Evolutionary conservation across 2,888 invertebrate species (phyloP).

Genomic region (Drosophila greeni): DNA sequence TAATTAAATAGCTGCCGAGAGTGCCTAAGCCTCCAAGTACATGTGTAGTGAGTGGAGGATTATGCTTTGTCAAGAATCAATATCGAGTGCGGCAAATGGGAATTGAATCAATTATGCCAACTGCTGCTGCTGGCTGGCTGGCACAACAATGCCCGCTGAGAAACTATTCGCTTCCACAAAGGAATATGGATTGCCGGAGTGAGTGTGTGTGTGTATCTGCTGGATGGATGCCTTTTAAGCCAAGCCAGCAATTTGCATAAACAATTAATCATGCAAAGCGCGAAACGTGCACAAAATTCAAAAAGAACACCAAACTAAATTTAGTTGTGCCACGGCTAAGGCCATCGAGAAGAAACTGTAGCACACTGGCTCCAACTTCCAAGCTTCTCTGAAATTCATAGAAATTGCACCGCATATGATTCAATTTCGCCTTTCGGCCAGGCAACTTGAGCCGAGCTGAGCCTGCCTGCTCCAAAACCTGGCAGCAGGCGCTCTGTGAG

Average conservation of each 20-base stretch:
- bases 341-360: conserved; percentile 3
- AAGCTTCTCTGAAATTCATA: conserved; percentile 43
- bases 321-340: conserved; percentile 43
- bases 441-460: conserved; percentile 51
- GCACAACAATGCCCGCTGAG: conserved; percentile 7
- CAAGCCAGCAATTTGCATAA: conserved; percentile 64
- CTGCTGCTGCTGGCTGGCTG: conserved; percentile 3
- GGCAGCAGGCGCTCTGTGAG: conserved; percentile 11
- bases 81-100: conserved; percentile 31
- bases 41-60: conserved; percentile 52
- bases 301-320: conserved; percentile 51
- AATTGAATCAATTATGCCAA: conserved; percentile 53
- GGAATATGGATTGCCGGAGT: neutral
- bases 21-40: conserved; percentile 41
- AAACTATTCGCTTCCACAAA: conserved; percentile 16
- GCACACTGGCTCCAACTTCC: conserved; percentile 4
- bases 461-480: conserved; percentile 49
- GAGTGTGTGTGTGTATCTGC: conserved; percentile 2
- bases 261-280: conserved; percentile 70
- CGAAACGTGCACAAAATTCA: conserved; percentile 68
- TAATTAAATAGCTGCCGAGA: conserved; percentile 54
- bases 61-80: conserved; percentile 38
- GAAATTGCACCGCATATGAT: conserved; percentile 62
- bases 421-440: conserved; percentile 64
- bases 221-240: conserved; percentile 48